phyloP scores from a whole-genome alignment of 2,113 vertebrate species.

The rabbit (Oryctolagus cuniculus) region mOryCun1.1 NC_091441.1:57787001-57787500 shows the following conservation, averaged over 20 bases:
- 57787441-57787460: not conserved
- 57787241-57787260: no score
- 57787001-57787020: no score
- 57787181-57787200: not conserved
- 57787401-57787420: not conserved
- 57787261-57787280: no score
- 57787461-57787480: not conserved
- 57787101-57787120: constrained; percentile 45
- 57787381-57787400: not conserved
- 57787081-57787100: not conserved
- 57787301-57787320: not conserved
- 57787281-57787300: not conserved
- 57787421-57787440: not conserved
- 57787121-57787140: not conserved
- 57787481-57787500: not conserved
- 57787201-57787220: not conserved
- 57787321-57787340: not conserved
- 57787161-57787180: not conserved
- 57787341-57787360: not conserved
- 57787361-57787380: not conserved
- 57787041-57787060: no score
- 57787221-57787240: no score
- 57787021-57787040: no score
- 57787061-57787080: not conserved
- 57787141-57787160: not conserved